Base-by-base conservation (phyloP, 2,797 vertebrate species). In the Oreochromis grahami region DNA sequence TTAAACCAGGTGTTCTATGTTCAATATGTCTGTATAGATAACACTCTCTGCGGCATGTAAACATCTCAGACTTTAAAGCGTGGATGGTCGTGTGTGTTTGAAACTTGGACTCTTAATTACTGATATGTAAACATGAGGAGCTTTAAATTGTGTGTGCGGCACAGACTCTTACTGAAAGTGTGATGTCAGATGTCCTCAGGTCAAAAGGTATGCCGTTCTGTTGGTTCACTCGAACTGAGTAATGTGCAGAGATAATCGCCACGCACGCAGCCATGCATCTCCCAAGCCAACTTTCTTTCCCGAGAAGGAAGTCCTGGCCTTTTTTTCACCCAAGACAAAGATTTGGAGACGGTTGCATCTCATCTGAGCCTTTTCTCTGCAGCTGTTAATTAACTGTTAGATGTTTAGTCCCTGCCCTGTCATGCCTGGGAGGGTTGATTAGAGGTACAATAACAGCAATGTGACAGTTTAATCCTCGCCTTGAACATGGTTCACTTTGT, bases 361-460 rank as follows among this genome's bases (percentile, higher is more conserved):
- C 77, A 78, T 84, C 74, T 55, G 12, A 79, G 84, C 80, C 65
- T 92, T 90, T 93, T 94, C 86, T 92, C 77, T 79, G 86, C 63
- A 83, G 78, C 86, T 91, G 87, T 79, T 88, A 93, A 90, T 94
- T 91, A 87, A 90, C 87, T 90, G 78, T 76, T 80, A 87, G 85
- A 58, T 77, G 82, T 91, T 84, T 82, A 80, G 77, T 77, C 81
- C 48, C 79, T 41, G 55, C 65, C 72, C 79, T 87, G 82, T 90
- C 85, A 84, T 87, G 83, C 76, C 60, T 72, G 72, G 38, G 12
- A 19, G n/a, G 26, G 79, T 78, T 78, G 77, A 76, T 83, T 63
- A 26, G 56, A 8, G 72, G 72, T 81, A 90, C 80, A 93, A 90
- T 85, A 80, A 81, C 77, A 82, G 77, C 51, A 82, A 34, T 41